Base-by-base conservation (phyloP, 2,888 invertebrate species). In the Myopa testacea region DNA sequence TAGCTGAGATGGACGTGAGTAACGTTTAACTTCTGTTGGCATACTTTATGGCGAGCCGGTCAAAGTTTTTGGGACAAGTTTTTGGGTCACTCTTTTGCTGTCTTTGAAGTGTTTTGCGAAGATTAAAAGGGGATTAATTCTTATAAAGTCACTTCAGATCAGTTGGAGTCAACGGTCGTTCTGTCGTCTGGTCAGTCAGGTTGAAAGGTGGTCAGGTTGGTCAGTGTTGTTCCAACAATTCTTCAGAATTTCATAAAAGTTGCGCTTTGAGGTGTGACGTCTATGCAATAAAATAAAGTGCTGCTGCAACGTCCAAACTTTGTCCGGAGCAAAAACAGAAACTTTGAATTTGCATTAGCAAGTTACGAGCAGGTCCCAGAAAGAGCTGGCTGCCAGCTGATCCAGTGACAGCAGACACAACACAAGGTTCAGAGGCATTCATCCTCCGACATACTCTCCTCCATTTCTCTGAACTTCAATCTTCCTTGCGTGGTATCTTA, bases 251-350 rank as follows among this genome's bases (percentile, higher is more conserved):
- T 75, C 19, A 40, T 60, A 69, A 45, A 69, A 26, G 45, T 60
- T 75, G 68, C 58, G 68, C 60, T 40, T 75, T 60, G 45, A 75
- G 75, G 75, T 75, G 75, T 34, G 69, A 69, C 7, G 58, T 58
- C 34, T 74, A 26, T 16, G 52, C 63, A 63, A 74, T 74, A 74
- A 70, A 55, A 70, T 52, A 70, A 74, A 74, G 63, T 73, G 63
- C 63, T 73, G 63, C 73, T 10, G 10, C 40, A 58, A n/a, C 19
- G 8, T 37, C 65, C 8, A 3, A 65, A 65, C 65, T 38, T 38
- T 14, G 34, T 8, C 16, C 65, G 37, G 12, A 65, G 38, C 65
- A 65, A 26, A 50, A n/a, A 65, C 74, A 45, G 40, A 19, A 73
- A 73, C 62, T 73, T 72, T 58, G 38, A 55, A 72, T 60, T 45